These are phyloP conservation scores for Cyclopterus lumpus DNA, from an alignment of 2,797 vertebrate genomes.

Conservation along the genomic window DNA sequence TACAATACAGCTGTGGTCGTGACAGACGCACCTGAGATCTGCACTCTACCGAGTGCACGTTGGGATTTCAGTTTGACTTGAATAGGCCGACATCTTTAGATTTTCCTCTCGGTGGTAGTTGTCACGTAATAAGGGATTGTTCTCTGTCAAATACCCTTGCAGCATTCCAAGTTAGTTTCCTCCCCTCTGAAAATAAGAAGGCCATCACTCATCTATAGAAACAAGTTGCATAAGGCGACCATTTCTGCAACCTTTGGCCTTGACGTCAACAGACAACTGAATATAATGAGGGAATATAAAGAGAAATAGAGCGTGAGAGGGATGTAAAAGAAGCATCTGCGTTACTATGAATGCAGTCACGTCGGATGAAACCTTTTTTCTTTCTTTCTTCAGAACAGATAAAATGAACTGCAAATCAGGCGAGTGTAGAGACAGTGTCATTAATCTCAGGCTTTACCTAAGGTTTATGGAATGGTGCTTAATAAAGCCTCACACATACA, in stretches of 20 bases:
- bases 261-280: slow-evolving; percentile 8
- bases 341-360: slow-evolving; percentile 29
- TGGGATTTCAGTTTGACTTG: neutral
- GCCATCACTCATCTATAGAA: slow-evolving; percentile 10
- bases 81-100: neutral
- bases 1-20: neutral
- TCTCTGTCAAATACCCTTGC: neutral
- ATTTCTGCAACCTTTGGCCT: neutral
- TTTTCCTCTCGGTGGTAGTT: neutral
- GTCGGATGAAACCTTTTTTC: slow-evolving; percentile 36
- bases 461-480: slow-evolving; percentile 57
- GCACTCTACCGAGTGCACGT: neutral
- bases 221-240: neutral
- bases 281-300: slow-evolving; percentile 9
- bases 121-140: neutral
- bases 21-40: neutral
- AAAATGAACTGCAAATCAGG: slow-evolving; percentile 53
- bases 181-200: slow-evolving; percentile 3
- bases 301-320: slow-evolving; percentile 7
- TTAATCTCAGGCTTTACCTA: slow-evolving; percentile 61
- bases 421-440: slow-evolving; percentile 42
- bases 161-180: neutral
- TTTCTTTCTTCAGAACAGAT: slow-evolving; percentile 18
- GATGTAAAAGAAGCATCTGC: neutral
- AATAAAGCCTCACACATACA: slow-evolving; percentile 58